Evolutionary conservation across 1,140 invertebrate species (phyloP), one percentile per base, ranked within the genome.

Genomic region (Drosophila baimaii): DNA sequence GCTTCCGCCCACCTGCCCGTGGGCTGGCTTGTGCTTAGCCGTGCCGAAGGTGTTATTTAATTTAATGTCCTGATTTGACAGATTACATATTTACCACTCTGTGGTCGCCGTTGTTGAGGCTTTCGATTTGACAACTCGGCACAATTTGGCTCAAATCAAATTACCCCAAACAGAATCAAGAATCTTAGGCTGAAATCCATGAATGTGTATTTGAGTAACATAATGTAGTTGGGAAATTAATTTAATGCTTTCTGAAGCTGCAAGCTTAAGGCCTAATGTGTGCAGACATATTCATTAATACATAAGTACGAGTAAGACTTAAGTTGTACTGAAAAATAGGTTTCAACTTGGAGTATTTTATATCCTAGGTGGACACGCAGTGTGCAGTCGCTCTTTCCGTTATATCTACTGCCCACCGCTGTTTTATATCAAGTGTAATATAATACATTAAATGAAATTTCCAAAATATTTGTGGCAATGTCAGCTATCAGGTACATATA

Each of bases 1-100:
- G 35, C 7, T 9, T 55, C 33, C 19, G 15, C 51, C 37, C 47
- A 56, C 23, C 31, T 63, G 10, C 17, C 17, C 31, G 31, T 49
- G 35, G 37, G 27, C 47, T 2, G 27, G 39, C 35, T 33, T 64
- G 52, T 44, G 33, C 51, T 27, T 63, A 41, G 29, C 10, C 43
- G 41, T 56, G 57, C 61, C 57, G 33, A 79, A 70, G 73, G 81
- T 72, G 65, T 58, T 68, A 61, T 77, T 77, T 72, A 77, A 84
- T 80, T 77, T 66, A 77, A 84, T 84, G 54, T 72, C 46, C 69
- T 49, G 54, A 70, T 82, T 79, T 84, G 72, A 43, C 81, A 73
- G 81, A 49, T 80, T 80, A 84, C 61, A 63, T 69, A 80, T 81
- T 71, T 56, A 47, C 55, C 43, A 43, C 46, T 43, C 51, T 23